Percentiles rank a stretch among this genome's conserved stretches.
Evolutionary conservation across 2,888 invertebrate species (phyloP).

Genomic region (Conchocele bisecta): DNA sequence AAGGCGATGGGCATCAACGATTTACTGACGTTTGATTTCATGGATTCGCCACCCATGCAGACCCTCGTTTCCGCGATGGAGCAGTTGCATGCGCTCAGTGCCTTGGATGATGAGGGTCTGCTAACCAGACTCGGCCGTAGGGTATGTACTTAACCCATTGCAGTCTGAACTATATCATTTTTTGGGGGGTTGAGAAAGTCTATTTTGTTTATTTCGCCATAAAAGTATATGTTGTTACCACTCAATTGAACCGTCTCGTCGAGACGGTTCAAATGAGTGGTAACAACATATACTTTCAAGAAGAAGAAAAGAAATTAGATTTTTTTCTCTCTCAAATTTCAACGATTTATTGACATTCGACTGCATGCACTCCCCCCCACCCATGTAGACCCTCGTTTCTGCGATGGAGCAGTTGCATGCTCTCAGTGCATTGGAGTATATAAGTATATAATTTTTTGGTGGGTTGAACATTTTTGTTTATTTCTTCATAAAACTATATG

Average conservation of each 20-base stretch:
- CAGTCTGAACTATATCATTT: neutral
- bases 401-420: constrained; percentile 98
- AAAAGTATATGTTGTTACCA: too few relatives aligned
- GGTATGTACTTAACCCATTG: constrained; percentile 71
- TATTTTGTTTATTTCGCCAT: too few relatives aligned
- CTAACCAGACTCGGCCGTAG: constrained; percentile 86
- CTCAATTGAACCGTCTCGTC: too few relatives aligned
- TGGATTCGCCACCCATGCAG: constrained; percentile 99
- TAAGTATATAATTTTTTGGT: too few relatives aligned
- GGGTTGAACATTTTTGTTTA: too few relatives aligned
- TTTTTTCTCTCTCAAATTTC: too few relatives aligned
- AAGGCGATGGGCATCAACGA: constrained; percentile 99
- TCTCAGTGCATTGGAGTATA: constrained; percentile 96
- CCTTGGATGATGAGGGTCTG: constrained; percentile 91
- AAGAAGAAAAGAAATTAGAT: too few relatives aligned
- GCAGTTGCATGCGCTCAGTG: constrained; percentile 97
- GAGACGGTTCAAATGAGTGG: too few relatives aligned
- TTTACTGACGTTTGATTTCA: constrained; percentile 98
- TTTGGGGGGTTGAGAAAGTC: too few relatives aligned
- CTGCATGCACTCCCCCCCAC: constrained; percentile 99
- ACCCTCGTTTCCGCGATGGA: constrained; percentile 98
- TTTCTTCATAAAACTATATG: too few relatives aligned
- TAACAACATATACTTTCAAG: too few relatives aligned
- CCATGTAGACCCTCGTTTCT: constrained; percentile 98
- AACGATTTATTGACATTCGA: constrained; percentile 99